A percentile compares a stretch with the other conserved stretches of the same genome.
phyloP scores from a whole-genome alignment of 2,888 invertebrate species.

The Ophioninae sp. region DNA sequence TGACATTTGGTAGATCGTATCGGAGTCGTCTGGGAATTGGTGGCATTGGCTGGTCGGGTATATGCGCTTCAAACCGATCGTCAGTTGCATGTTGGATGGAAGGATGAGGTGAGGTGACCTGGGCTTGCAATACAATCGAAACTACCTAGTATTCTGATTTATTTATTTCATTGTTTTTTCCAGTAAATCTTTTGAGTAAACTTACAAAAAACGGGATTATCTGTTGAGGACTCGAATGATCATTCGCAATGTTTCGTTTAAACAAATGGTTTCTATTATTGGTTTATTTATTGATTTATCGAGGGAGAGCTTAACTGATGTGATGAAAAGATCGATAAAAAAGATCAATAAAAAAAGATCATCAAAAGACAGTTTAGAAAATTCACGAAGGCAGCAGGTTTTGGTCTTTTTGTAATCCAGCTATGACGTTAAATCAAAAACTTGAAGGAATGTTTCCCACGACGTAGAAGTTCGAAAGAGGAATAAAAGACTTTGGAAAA shows the following conservation, averaged over 20 bases:
- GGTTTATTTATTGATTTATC: not conserved
- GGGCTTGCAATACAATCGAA: constrained; percentile 39
- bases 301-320: not conserved
- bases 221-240: not conserved
- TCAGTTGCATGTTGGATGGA: constrained; percentile 33
- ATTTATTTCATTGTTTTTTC: not conserved
- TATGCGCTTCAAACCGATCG: constrained; percentile 49
- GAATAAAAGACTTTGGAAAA: no score
- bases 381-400: not conserved
- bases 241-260: not conserved
- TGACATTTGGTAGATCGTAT: constrained; percentile 77
- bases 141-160: constrained; percentile 31
- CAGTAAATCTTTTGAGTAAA: not conserved
- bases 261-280: not conserved
- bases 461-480: no score
- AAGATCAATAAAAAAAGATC: not conserved
- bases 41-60: constrained; percentile 58
- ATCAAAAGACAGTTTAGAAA: not conserved
- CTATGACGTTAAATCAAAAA: no score
- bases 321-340: not conserved
- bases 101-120: not conserved
- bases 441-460: no score
- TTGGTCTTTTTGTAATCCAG: not conserved
- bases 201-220: not conserved
- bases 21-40: constrained; percentile 68